Base-by-base conservation (phyloP, 2,888 invertebrate species). In the Silvanus unidentatus region DNA sequence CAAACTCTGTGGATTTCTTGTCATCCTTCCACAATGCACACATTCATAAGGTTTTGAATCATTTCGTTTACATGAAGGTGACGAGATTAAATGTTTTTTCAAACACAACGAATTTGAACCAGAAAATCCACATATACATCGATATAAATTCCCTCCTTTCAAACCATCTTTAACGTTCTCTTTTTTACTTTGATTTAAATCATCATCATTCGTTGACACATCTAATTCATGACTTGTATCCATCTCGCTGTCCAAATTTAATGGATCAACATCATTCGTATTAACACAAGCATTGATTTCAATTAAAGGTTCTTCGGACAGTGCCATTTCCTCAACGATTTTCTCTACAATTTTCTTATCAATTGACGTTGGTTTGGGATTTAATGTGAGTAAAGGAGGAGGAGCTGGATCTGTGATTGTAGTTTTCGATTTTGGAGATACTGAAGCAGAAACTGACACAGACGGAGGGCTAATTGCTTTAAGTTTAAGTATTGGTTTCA, bases 1-100 rank as follows among this genome's bases (percentile, higher is more conserved):
- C 13, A 82, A 66, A 30, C 71, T 70, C 1, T 66, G 61, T 1
- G 68, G 53, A 36, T 69, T 73, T 45, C 73, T 71, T 39, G 77
- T 73, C 4, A 58, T 54, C 50, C 74, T 75, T 11, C 64, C 60
- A 52, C 79, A 78, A 55, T 79, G 77, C 1, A 64, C 68, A 55
- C 82, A 83, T 32, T 68, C 69, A 12, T 71, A 67, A 16, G 72
- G 64, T 43, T 55, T 64, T 2, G 39, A 15, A 5, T 40, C 16
- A 13, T 40, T 48, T 9, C 30, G 30, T 16, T 47, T 49, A 41
- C 62, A 64, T 2, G 30, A 35, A n/a, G 44, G 28, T 11, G 60
- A 58, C 16, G 48, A 52, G 4, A 48, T 43, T n/a, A 73, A 44
- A 46, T 79, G 78, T 1, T 45, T 36, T 47, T 68, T 74, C 32